phyloP scores from a whole-genome alignment of 1,140 invertebrate species.

The Frieseomelitta varia region DNA sequence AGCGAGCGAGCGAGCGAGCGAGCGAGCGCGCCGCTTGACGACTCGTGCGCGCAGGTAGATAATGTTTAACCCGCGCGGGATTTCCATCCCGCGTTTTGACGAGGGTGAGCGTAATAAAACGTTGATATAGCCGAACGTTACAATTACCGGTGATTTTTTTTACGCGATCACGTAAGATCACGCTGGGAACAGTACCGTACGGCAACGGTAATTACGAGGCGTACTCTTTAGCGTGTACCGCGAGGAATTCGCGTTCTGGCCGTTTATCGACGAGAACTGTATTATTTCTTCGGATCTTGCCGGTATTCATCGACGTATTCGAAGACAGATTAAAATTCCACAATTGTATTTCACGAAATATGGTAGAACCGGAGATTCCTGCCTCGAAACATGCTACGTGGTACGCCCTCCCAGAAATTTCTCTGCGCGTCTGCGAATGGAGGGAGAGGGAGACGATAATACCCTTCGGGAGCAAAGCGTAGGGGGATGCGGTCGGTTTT shows the following conservation, averaged over 20 bases:
- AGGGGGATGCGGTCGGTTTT: constrained; percentile 39
- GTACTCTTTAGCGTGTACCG: not conserved
- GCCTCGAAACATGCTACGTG: too few species aligned
- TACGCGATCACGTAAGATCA: not conserved
- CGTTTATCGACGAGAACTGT: not conserved
- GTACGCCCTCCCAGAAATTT: not conserved
- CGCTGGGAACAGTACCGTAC: not conserved
- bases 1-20: not conserved
- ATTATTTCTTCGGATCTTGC: not conserved
- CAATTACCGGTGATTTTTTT: constrained; percentile 25
- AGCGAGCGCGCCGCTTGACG: not conserved
- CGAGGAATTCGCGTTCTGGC: not conserved
- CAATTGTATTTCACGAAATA: not conserved
- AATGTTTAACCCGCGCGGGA: constrained; percentile 22
- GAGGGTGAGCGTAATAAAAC: constrained; percentile 31
- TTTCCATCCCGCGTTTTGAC: constrained; percentile 19
- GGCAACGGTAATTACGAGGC: not conserved
- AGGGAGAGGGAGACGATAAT: not conserved
- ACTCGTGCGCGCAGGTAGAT: constrained; percentile 8
- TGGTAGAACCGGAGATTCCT: not conserved
- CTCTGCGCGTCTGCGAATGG: not conserved
- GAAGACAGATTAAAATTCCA: not conserved
- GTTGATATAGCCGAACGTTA: constrained; percentile 36
- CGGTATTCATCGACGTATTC: not conserved
- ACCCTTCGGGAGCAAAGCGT: not conserved